Evolutionary conservation across 1,140 invertebrate species (phyloP), one percentile per base, ranked within the genome.

Genomic region (Solenopsis invicta): DNA sequence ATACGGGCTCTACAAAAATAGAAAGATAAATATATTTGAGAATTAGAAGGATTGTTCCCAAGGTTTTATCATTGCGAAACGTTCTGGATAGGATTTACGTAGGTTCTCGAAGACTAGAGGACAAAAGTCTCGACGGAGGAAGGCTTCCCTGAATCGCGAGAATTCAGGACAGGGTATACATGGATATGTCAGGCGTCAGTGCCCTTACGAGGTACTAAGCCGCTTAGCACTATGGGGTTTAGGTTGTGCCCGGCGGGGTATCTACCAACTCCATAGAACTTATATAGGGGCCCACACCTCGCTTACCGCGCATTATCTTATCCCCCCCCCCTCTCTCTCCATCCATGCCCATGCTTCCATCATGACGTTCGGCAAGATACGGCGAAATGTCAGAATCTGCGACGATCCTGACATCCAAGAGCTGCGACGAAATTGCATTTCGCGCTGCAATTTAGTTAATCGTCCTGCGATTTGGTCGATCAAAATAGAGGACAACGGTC

Each of bases 131-230:
- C 21, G 8, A 74, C 18, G 62, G n/a, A 67, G 24, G 29, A 71
- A 75, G 56, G 69, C 64, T 62, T 48, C 12, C 74, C 34, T 21
- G 56, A 89, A 78, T 67, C 86, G 74, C 69, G 74, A 80, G 64
- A 64, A 91, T 81, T 62, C 69, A 64, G 59, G 71, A 74, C 76
- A 76, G 62, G 48, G 89, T 91, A 89, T 91, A 90, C 90, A 91
- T 88, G 93, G 93, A 94, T 94, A 93, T 94, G 94, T 94, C 93
- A 95, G 94, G 94, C 95, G 94, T 95, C 94, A 95, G 90, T 94
- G 93, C 94, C 94, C 93, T 93, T 93, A 89, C 93, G 92, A 93
- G 93, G 92, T 93, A 94, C 91, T 95, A 95, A 95, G 94, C 95
- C 88, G 94, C 94, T 95, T 95, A 94, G 89, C 91, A 93, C 94